A percentile compares a stretch with the other conserved stretches of the same genome.
Conservation (phyloP, 2,113 vertebrate species). For the Dicerorhinus sumatrensis region DNA sequence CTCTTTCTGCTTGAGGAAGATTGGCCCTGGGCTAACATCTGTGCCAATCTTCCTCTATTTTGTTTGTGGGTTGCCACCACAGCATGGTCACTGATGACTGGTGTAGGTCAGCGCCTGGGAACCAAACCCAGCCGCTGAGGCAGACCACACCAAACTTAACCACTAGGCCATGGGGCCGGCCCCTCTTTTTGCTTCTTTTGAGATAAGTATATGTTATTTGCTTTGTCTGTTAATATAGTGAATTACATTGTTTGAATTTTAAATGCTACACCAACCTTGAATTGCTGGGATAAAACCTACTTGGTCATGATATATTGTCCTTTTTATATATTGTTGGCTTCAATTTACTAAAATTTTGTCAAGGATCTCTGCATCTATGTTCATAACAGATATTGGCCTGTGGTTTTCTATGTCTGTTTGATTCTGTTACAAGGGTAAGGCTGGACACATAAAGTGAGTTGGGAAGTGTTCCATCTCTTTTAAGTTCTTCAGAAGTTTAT, state of each 20-base stretch:
- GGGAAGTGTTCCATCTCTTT: neutral
- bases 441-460: neutral
- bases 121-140: too few species aligned
- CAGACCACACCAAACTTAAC: too few species aligned
- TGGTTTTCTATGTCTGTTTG: neutral
- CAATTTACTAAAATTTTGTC: neutral
- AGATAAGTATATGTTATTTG: neutral
- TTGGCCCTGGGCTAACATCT: too few species aligned
- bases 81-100: too few species aligned
- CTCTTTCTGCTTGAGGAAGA: too few species aligned
- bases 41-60: too few species aligned
- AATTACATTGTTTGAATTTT: neutral
- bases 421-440: neutral
- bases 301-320: neutral
- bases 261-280: neutral
- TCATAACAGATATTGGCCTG: neutral
- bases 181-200: neutral
- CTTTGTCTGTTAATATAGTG: neutral
- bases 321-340: neutral
- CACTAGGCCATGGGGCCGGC: too few species aligned
- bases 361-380: neutral
- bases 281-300: neutral
- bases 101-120: too few species aligned
- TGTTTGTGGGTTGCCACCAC: too few species aligned
- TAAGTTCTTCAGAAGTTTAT: constrained; percentile 4